phyloP scores from a whole-genome alignment of 37 sponge, comb jelly and placozoan genomes.

The Agelas oroides region DNA sequence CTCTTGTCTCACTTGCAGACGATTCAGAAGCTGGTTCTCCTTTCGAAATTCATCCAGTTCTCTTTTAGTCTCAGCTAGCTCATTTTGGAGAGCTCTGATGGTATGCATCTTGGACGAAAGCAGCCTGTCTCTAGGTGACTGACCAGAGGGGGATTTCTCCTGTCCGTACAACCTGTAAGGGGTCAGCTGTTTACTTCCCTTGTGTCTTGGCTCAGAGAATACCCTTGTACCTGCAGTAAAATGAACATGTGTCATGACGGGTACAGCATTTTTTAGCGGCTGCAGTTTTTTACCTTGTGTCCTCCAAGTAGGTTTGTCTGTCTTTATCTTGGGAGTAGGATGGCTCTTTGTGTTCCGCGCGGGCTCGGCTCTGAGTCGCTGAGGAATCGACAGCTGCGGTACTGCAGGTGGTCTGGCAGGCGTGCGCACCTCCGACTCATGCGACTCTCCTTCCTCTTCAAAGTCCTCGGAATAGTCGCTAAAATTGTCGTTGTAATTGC shows the following conservation, averaged over 20 bases:
- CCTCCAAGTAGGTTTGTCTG: too few relatives aligned
- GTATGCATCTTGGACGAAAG: slow-evolving; percentile 50
- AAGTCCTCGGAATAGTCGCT: slow-evolving; percentile 49
- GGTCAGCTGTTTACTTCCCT: neutral
- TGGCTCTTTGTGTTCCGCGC: slow-evolving; percentile 2
- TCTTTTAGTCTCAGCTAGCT: slow-evolving; percentile 29
- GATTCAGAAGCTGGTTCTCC: slow-evolving; percentile 68
- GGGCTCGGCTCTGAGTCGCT: neutral
- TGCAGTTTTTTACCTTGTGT: too few relatives aligned
- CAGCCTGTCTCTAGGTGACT: slow-evolving; percentile 45
- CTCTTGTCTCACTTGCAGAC: slow-evolving; percentile 65
- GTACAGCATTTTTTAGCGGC: too few relatives aligned
- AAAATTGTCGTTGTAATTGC: neutral
- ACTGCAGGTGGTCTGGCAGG: neutral
- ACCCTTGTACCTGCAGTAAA: too few relatives aligned
- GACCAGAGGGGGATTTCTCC: neutral
- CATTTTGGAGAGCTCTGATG: slow-evolving; percentile 31
- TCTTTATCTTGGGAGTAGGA: neutral
- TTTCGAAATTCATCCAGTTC: slow-evolving; percentile 50
- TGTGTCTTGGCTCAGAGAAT: too few relatives aligned
- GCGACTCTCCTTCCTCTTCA: slow-evolving; percentile 21
- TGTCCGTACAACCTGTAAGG: neutral
- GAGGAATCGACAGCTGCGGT: neutral
- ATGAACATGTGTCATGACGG: too few relatives aligned
- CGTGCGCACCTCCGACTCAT: neutral